These are phyloP conservation scores for Eremophila alpestris DNA, from an alignment of 2,797 vertebrate genomes.

Conservation along the genomic window DNA sequence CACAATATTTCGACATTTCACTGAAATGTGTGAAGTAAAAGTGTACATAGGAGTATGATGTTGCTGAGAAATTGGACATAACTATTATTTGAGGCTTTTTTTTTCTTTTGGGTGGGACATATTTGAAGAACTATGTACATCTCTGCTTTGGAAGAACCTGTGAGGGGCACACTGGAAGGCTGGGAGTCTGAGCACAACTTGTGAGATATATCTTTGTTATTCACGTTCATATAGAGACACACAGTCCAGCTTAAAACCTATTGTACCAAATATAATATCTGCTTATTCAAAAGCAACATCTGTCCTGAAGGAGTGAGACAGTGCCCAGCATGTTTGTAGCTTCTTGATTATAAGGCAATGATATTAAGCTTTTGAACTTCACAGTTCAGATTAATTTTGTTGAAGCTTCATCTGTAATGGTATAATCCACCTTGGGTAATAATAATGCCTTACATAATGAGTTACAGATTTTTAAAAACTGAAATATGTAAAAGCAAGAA, in stretches of 20 bases:
- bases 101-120: not conserved
- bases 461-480: not conserved
- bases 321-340: not conserved
- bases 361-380: not conserved
- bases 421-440: not conserved
- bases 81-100: not conserved
- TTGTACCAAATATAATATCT: not conserved
- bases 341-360: not conserved
- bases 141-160: not conserved
- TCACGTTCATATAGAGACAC: not conserved
- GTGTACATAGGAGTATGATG: rapidly evolving
- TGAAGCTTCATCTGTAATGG: not conserved
- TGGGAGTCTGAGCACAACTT: not conserved
- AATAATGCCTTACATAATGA: not conserved
- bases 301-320: not conserved
- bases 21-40: not conserved
- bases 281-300: not conserved
- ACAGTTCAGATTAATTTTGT: not conserved
- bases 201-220: not conserved
- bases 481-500: not conserved
- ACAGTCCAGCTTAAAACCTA: not conserved
- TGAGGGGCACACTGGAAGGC: not conserved
- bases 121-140: not conserved
- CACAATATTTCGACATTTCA: not conserved
- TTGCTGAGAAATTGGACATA: not conserved